Evolutionary conservation across 2,113 vertebrate species (phyloP), one percentile per base, ranked within the genome.

Genomic region (Xerus inauris): DNA sequence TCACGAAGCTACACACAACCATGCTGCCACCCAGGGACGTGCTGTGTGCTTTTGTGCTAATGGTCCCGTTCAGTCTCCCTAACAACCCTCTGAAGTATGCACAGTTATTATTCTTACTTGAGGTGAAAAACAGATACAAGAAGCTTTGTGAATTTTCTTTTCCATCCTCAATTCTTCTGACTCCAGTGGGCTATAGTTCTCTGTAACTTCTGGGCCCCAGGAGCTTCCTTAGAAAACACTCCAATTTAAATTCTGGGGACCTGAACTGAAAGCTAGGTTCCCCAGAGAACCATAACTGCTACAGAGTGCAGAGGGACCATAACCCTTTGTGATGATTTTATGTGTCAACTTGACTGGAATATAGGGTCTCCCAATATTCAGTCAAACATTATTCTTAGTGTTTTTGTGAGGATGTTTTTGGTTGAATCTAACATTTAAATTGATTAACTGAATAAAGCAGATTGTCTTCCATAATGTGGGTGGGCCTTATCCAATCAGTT

Each of bases 371-470:
- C 38, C 73, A 65, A 45, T 65, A 72, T 47, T 45, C 65, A 32
- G 20, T 32, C 38, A 73, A 38, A 65, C 5, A 81, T 64, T 86
- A 79, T 91, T 87, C 45, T 87, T 24, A 22, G 22, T 51, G 45
- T 40, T 73, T 80, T 38, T 49, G 5, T 49, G n/a, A 88, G 35
- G n/a, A 28, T 73, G 12, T 45, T 92, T 92, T 38, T 42, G 14
- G 47, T n/a, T 95, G 87, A 94, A 42, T 88, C 90, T 90, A 87
- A 83, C 30, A 75, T 59, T 79, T 71, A 75, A 79, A 69, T 45
- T 22, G 73, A 83, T 84, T 72, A 75, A 73, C 9, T 64, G 22
- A 79, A 32, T 79, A 83, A 73, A 84, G 77, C 8, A 90, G 19
- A 79, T 81, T 67, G 30, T 1, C 35, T 11, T 94, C 71, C 12